Percentiles rank a stretch among this genome's conserved stretches.
phyloP scores from a whole-genome alignment of 2,113 vertebrate species.

The Marmota flaviventris region DNA sequence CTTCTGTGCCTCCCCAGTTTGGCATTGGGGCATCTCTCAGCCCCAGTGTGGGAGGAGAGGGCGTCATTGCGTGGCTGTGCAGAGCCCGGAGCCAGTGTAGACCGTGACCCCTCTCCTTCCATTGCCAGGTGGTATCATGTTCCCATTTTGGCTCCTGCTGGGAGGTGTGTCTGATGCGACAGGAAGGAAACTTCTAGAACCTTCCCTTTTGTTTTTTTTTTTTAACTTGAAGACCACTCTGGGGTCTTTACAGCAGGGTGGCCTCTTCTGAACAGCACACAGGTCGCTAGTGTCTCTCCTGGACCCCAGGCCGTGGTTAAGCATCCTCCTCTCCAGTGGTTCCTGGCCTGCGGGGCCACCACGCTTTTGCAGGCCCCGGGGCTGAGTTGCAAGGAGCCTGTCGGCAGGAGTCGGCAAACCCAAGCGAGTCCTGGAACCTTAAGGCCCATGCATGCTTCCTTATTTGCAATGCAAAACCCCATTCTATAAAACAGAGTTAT shows the following conservation, averaged over 20 bases:
- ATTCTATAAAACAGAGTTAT: background rate
- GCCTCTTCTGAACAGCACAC: background rate
- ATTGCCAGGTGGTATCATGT: rapidly evolving
- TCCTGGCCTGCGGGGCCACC: background rate
- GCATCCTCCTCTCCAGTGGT: background rate
- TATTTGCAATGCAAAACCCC: background rate
- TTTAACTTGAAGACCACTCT: background rate
- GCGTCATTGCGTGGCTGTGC: rapidly evolving
- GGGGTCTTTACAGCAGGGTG: background rate
- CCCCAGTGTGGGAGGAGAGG: background rate
- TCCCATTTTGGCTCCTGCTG: no score
- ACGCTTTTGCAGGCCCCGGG: background rate
- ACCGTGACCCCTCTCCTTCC: background rate
- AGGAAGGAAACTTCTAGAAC: no score
- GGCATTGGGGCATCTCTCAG: background rate
- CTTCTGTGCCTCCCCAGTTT: background rate
- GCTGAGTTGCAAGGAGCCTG: background rate
- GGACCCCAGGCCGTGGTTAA: no score
- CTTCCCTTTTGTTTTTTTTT: rapidly evolving
- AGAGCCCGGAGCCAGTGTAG: background rate
- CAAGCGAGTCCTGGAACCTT: background rate
- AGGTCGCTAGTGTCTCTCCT: background rate
- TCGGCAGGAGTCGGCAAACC: background rate
- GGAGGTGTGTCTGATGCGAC: background rate
- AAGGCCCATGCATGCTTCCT: background rate